A percentile compares a stretch with the other conserved stretches of the same genome.
Evolutionary conservation across 2,888 invertebrate species (phyloP).

Genomic region (Ditula angustiorana): DNA sequence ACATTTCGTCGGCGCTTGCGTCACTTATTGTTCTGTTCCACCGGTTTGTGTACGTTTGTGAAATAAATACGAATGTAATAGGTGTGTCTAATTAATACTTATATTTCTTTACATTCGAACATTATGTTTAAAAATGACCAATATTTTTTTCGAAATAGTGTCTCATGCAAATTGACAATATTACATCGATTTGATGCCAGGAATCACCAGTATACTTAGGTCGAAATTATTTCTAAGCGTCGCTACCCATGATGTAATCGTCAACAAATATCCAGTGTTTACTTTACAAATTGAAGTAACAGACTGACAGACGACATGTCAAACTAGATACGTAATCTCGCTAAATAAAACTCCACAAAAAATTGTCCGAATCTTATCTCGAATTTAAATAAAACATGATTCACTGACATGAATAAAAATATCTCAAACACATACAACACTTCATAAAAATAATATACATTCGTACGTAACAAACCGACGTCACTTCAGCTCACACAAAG

Average conservation of each 20-base stretch:
- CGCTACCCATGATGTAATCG: not conserved
- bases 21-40: slow-evolving; percentile 23
- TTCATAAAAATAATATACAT: not conserved
- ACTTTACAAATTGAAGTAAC: not conserved
- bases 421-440: not conserved
- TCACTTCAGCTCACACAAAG: not conserved
- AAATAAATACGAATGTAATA: no score
- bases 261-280: not conserved
- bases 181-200: no score
- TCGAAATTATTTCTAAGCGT: not conserved
- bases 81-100: no score
- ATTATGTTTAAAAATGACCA: no score
- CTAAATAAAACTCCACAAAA: slow-evolving; percentile 5
- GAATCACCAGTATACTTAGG: not conserved
- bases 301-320: not conserved
- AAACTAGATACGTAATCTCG: slow-evolving; percentile 15
- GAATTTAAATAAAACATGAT: slow-evolving; percentile 22
- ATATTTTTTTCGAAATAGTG: no score
- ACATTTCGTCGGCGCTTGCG: slow-evolving; percentile 8
- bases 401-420: slow-evolving; percentile 18
- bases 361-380: slow-evolving; percentile 10
- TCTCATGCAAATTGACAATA: no score
- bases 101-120: no score
- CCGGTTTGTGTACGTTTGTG: not conserved
- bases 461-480: no score